Conservation (phyloP, 2,797 vertebrate species). For the Neoniphon sammara region DNA sequence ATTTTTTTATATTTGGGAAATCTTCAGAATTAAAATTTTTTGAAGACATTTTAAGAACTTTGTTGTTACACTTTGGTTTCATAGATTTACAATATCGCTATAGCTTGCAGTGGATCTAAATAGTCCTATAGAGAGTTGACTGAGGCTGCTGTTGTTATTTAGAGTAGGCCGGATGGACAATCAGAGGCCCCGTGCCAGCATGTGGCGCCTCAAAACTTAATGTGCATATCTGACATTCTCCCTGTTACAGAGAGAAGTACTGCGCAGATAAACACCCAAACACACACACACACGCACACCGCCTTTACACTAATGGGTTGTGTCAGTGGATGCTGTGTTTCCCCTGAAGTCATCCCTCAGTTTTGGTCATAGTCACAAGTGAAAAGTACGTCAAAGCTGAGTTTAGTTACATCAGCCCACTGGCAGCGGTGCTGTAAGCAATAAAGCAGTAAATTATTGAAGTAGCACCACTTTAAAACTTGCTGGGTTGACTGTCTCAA, state of each 20-base stretch:
- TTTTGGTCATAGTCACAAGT: slow-evolving; percentile 22
- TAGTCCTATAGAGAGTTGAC: slow-evolving; percentile 34
- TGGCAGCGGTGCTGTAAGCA: slow-evolving; percentile 18
- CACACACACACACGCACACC: slow-evolving; percentile 11
- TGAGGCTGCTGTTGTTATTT: slow-evolving; percentile 54
- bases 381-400: slow-evolving; percentile 28
- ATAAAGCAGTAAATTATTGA: slow-evolving; percentile 55
- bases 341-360: slow-evolving; percentile 7
- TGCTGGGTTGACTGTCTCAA: not conserved
- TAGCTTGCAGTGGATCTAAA: slow-evolving; percentile 1
- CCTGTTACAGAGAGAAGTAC: slow-evolving; percentile 27
- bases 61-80: not conserved
- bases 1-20: not conserved
- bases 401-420: slow-evolving; percentile 22
- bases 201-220: slow-evolving; percentile 53
- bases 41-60: too few species aligned
- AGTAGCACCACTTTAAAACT: slow-evolving; percentile 11
- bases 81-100: not conserved
- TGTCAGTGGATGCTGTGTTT: slow-evolving; percentile 42
- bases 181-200: slow-evolving; percentile 57
- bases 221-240: slow-evolving; percentile 52
- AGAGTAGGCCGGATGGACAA: slow-evolving; percentile 62
- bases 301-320: not conserved
- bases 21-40: too few species aligned
- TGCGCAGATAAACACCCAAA: not conserved